Evolutionary conservation across 2,113 vertebrate species (phyloP).

Genomic region (Saccopteryx bilineata): DNA sequence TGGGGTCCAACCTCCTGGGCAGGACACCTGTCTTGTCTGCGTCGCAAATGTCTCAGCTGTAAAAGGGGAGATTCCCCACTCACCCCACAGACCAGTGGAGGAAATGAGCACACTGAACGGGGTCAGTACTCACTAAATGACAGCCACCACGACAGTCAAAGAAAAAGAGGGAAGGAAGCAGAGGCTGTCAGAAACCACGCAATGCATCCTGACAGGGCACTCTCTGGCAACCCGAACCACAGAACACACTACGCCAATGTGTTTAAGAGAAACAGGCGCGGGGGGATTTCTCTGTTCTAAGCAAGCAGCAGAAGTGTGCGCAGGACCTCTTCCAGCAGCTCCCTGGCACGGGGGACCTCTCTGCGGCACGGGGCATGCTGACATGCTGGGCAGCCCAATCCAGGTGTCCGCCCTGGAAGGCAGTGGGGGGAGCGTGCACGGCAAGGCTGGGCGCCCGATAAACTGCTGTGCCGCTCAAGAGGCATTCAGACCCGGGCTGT

Average conservation of each 20-base stretch:
- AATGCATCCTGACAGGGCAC: background rate
- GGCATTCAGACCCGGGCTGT: accelerated
- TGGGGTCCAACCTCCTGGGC: background rate
- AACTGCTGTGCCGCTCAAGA: accelerated
- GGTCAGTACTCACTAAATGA: background rate
- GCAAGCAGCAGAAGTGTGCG: background rate
- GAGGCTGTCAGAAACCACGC: background rate
- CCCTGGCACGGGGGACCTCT: background rate
- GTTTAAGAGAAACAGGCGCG: accelerated
- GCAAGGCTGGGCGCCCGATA: background rate
- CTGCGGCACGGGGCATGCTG: no score
- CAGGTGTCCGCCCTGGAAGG: background rate
- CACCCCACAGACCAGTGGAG: background rate
- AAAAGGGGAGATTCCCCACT: background rate
- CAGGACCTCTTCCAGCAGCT: background rate
- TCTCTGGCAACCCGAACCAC: background rate
- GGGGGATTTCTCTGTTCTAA: background rate
- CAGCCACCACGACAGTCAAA: background rate
- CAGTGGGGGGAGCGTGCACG: accelerated
- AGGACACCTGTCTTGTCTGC: background rate
- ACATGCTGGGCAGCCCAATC: no score
- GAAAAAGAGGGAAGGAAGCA: background rate
- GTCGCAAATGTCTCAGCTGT: background rate
- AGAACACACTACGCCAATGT: background rate
- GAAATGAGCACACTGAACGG: background rate